Base-by-base conservation (phyloP, 2,113 vertebrate genomes). In the Vireo altiloquus region DNA sequence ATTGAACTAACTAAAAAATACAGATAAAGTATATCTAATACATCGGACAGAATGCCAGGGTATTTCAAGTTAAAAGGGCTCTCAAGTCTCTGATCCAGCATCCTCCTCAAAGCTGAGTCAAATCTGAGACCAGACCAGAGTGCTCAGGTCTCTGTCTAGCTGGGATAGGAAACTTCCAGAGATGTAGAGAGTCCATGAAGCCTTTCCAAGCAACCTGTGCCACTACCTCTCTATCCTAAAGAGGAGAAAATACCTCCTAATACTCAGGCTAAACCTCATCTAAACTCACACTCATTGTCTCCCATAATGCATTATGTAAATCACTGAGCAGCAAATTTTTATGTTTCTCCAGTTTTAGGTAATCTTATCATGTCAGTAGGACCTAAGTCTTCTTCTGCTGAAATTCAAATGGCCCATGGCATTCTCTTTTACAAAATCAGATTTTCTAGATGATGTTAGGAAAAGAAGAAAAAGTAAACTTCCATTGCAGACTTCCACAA, bases 21-120 rank as follows among this genome's bases (percentile, higher is more conserved):
- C 0, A 80, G 37, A 44, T 28, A 8, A 77, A 61, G 5, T 13
- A 37, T 15, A 68, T 0, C 0, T 78, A 75, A 63, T 20, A 56
- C 2, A 64, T 17, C 24, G 35, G 10, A 79, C 6, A 64, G n/a
- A 91, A 89, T 37, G 23, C 5, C 39, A 35, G 10, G 12, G 33
- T 49, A 68, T 80, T 37, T 91, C 6, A 89, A 46, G 13, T 31
- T 42, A 66, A 63, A 82, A 82, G 5, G 13, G n/a, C 5, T 6
- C 25, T 69, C 44, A 23, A 4, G 20, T 89, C 15, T 87, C 54
- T 37, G 37, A 27, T 46, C 16, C 15, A 87, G 65, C 15, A 47
- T 3, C 3, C 7, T 52, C 18, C 69, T 79, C 40, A 61, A 80
- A 80, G 3, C 10, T 30, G 12, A 66, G 16, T 39, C 60, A 90